A percentile compares a stretch with the other conserved stretches of the same genome.
Conservation (phyloP, 2,888 invertebrate genomes). For the Spodoptera littoralis region DNA sequence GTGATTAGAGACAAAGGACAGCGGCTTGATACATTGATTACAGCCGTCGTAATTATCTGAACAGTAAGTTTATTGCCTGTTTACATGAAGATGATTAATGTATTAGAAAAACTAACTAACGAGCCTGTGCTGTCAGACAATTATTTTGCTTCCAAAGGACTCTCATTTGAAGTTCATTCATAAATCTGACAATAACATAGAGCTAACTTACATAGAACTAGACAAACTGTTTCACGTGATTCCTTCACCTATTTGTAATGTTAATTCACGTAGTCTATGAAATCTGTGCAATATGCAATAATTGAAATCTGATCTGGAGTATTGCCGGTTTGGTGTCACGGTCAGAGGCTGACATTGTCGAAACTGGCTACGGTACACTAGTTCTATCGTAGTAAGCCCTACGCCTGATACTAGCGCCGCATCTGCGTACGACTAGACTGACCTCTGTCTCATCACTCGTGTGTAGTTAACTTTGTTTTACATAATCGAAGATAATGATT, state of each 20-base stretch:
- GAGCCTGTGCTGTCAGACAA: neutral
- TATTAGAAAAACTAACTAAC: slow-evolving; percentile 19
- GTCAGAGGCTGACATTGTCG: slow-evolving; percentile 67
- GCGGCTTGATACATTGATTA: slow-evolving; percentile 38
- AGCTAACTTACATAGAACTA: slow-evolving; percentile 1
- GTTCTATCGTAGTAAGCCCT: slow-evolving; percentile 29
- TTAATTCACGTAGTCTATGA: slow-evolving; percentile 53
- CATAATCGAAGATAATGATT: neutral
- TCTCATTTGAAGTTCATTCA: slow-evolving; percentile 3
- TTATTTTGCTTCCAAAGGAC: neutral
- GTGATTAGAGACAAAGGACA: slow-evolving; percentile 48
- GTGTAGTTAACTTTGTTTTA: slow-evolving; percentile 5
- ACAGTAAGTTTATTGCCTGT: slow-evolving; percentile 25
- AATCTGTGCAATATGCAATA: slow-evolving; percentile 70
- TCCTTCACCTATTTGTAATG: slow-evolving; percentile 49
- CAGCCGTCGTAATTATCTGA: slow-evolving; percentile 25
- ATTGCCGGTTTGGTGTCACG: slow-evolving; percentile 68
- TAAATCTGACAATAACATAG: slow-evolving; percentile 16
- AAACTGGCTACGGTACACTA: slow-evolving; percentile 66
- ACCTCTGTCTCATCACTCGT: slow-evolving; percentile 13
- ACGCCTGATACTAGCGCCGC: slow-evolving; percentile 4
- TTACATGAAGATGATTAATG: slow-evolving; percentile 5
- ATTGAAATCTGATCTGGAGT: slow-evolving; percentile 66
- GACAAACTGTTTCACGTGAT: slow-evolving; percentile 27
- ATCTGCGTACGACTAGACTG: slow-evolving; percentile 15